These are phyloP conservation scores for Chromoteleia sp. DNA, from an alignment of 2,888 invertebrate species.

Conservation along the genomic window DNA sequence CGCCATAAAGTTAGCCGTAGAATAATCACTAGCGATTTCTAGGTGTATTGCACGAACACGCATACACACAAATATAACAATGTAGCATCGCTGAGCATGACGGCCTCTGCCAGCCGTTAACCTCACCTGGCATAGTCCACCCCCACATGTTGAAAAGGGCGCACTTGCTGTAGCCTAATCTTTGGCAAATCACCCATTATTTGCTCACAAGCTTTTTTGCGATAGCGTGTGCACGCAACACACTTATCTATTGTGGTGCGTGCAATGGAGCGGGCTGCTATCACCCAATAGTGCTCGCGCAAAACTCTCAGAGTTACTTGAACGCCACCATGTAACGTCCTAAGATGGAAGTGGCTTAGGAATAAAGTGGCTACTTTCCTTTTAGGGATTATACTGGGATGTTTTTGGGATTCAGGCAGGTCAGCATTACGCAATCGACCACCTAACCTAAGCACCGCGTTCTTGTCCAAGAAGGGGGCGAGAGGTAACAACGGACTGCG, in stretches of 20 bases:
- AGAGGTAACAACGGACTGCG: neutral
- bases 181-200: neutral
- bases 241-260: neutral
- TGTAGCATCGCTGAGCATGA: neutral
- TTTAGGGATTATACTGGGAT: constrained; percentile 16
- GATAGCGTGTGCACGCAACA: neutral
- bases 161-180: neutral
- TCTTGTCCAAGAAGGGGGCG: constrained; percentile 3
- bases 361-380: no score
- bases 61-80: neutral
- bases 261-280: no score
- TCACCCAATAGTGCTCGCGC: constrained; percentile 28
- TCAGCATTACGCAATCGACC: constrained; percentile 1
- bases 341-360: neutral
- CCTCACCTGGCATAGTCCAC: neutral
- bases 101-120: neutral
- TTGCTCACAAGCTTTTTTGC: neutral
- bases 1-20: neutral
- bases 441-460: neutral
- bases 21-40: neutral
- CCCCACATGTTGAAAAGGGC: no score
- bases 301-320: constrained; percentile 23
- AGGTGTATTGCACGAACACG: constrained; percentile 9
- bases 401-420: neutral
- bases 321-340: constrained; percentile 14